Percentiles rank a stretch among this genome's conserved stretches.
Evolutionary conservation across 2,113 vertebrate species (phyloP).

Genomic region (Setophaga petechia): DNA sequence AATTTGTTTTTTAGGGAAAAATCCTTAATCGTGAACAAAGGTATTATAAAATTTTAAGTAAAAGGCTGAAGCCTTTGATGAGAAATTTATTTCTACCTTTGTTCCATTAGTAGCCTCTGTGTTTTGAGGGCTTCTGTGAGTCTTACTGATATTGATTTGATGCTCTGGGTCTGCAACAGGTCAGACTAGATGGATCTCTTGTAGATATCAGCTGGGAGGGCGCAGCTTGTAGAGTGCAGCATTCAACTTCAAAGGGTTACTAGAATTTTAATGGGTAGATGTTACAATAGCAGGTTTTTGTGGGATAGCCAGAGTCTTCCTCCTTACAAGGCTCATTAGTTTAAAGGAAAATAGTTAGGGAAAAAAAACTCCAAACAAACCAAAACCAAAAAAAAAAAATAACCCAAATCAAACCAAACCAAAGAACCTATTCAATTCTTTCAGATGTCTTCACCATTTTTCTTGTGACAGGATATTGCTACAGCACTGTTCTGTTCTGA

Average conservation of each 20-base stretch:
- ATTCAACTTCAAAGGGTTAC: not conserved
- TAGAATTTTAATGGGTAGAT: not conserved
- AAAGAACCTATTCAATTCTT: not conserved
- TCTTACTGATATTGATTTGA: not conserved
- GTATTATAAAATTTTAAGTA: not conserved
- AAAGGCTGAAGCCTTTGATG: not conserved
- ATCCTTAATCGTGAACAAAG: not conserved
- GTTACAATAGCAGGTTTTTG: not conserved
- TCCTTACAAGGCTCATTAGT: not conserved
- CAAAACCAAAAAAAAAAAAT: not conserved
- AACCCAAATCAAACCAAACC: not conserved
- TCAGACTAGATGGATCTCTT: not conserved
- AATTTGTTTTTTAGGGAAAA: not conserved
- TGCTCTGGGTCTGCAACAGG: not conserved
- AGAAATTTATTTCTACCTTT: not conserved
- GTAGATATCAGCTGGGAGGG: not conserved
- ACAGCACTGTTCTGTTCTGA: not conserved
- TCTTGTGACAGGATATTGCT: not conserved
- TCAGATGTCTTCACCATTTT: not conserved
- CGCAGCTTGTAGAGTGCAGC: not conserved
- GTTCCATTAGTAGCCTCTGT: not conserved
- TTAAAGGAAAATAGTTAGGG: not conserved
- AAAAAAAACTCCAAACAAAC: not conserved
- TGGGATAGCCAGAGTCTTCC: not conserved
- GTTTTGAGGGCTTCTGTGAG: not conserved